Evolutionary conservation across 2,888 invertebrate genomes (phyloP).

Genomic region (Shargacucullia verbasci): DNA sequence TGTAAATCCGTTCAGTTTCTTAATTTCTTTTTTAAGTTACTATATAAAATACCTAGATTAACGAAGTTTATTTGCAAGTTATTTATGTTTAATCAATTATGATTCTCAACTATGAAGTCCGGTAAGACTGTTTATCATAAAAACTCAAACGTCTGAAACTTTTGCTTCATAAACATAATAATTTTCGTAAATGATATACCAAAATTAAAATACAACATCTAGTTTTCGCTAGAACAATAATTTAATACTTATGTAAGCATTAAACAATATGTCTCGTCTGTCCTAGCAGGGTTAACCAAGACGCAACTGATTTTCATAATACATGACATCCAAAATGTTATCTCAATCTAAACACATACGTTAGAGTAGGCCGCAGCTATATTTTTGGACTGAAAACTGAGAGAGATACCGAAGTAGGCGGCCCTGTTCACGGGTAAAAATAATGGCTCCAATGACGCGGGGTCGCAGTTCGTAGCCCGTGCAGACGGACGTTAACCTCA

Average conservation of each 20-base stretch:
- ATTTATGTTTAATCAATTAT: too few species aligned
- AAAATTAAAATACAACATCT: too few species aligned
- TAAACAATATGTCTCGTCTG: conserved; percentile 15
- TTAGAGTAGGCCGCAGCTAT: conserved; percentile 13
- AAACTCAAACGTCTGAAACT: conserved; percentile 9
- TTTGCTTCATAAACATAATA: not conserved
- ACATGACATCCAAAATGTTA: conserved; percentile 7
- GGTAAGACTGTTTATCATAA: conserved; percentile 1
- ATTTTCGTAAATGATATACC: too few species aligned
- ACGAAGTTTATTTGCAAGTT: too few species aligned
- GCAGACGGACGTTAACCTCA: conserved; percentile 66
- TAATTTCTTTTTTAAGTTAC: too few species aligned
- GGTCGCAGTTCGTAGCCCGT: conserved; percentile 72
- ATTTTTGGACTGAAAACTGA: conserved; percentile 33
- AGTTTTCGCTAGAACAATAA: not conserved
- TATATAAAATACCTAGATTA: too few species aligned
- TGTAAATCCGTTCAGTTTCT: too few species aligned
- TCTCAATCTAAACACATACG: conserved; percentile 7
- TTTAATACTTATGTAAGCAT: not conserved
- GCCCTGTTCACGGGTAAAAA: conserved; percentile 55
- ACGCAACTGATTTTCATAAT: conserved; percentile 13
- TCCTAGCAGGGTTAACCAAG: conserved; percentile 6
- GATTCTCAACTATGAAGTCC: too few species aligned
- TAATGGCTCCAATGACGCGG: conserved; percentile 67
- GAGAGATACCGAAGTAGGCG: conserved; percentile 43